Evolutionary conservation across 2,888 invertebrate species (phyloP).

Genomic region (Ectropis crepuscularia): DNA sequence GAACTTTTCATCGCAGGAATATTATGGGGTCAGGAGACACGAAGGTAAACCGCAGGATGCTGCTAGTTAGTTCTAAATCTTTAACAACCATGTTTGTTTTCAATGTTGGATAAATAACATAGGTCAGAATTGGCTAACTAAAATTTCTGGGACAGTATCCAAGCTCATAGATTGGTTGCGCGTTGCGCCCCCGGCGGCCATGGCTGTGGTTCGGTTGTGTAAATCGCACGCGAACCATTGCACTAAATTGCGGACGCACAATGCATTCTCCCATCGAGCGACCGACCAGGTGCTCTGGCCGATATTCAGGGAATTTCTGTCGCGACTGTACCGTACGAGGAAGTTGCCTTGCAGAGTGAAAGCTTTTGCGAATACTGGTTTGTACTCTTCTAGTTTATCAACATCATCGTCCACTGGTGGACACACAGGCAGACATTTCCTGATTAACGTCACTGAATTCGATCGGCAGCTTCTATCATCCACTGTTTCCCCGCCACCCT

Average conservation of each 20-base stretch:
- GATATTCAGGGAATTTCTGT: conserved; percentile 40
- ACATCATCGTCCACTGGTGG: no score
- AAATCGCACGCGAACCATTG: conserved; percentile 37
- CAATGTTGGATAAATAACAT: not conserved
- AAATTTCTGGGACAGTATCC: conserved; percentile 21
- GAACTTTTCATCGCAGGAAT: no score
- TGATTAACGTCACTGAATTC: no score
- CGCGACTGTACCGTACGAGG: conserved; percentile 32
- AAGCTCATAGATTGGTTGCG: conserved; percentile 13
- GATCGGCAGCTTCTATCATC: no score
- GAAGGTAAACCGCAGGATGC: no score
- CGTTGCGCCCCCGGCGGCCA: conserved; percentile 9
- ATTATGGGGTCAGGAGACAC: no score
- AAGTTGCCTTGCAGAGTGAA: no score
- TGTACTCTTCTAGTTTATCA: no score
- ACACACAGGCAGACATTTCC: no score
- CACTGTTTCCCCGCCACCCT: no score
- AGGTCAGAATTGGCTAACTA: conserved; percentile 9
- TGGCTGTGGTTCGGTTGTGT: conserved; percentile 37
- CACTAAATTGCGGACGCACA: conserved; percentile 41
- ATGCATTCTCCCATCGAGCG: conserved; percentile 32
- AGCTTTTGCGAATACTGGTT: no score
- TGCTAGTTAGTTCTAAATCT: no score
- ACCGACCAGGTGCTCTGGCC: conserved; percentile 28
- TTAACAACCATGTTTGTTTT: not conserved